Evolutionary conservation across 1,140 invertebrate genomes (phyloP).

Genomic region (Papilio polyxenes): DNA sequence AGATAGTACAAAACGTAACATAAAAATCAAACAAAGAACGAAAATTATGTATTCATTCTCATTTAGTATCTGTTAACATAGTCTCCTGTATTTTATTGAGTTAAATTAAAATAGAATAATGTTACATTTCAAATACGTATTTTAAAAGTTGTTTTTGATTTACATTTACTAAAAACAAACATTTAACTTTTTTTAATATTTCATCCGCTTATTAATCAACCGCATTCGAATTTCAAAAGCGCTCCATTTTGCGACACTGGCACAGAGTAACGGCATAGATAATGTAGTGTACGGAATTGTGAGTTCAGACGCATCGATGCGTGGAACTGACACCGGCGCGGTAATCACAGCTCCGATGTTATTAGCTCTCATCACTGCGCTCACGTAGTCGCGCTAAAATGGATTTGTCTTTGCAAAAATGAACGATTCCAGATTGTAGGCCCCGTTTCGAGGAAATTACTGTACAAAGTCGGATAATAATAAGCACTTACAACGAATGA

Average conservation of each 20-base stretch:
- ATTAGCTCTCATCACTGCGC: slow-evolving; percentile 76
- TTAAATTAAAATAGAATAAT: too few relatives aligned
- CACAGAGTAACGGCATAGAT: slow-evolving; percentile 12
- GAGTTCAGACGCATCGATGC: slow-evolving; percentile 36
- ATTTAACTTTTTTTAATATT: not conserved
- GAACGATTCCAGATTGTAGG: slow-evolving; percentile 76
- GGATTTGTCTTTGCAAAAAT: slow-evolving; percentile 80
- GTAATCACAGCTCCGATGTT: slow-evolving; percentile 67
- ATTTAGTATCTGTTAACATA: too few relatives aligned
- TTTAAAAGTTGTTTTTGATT: too few relatives aligned
- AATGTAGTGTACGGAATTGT: slow-evolving; percentile 14
- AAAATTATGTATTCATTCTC: too few relatives aligned
- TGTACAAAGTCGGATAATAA: not conserved
- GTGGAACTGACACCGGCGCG: slow-evolving; percentile 46
- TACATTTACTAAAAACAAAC: too few relatives aligned
- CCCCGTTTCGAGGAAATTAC: slow-evolving; percentile 68
- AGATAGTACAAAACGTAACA: not conserved
- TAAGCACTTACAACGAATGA: not conserved
- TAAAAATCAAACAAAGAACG: too few relatives aligned
- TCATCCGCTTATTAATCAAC: not conserved
- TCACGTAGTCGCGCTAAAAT: slow-evolving; percentile 75
- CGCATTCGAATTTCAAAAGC: not conserved
- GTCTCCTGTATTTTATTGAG: too few relatives aligned
- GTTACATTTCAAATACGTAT: too few relatives aligned
- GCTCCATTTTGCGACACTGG: not conserved